Evolutionary conservation across 2,113 vertebrate genomes (phyloP).

Genomic region (Zosterops japonicus): DNA sequence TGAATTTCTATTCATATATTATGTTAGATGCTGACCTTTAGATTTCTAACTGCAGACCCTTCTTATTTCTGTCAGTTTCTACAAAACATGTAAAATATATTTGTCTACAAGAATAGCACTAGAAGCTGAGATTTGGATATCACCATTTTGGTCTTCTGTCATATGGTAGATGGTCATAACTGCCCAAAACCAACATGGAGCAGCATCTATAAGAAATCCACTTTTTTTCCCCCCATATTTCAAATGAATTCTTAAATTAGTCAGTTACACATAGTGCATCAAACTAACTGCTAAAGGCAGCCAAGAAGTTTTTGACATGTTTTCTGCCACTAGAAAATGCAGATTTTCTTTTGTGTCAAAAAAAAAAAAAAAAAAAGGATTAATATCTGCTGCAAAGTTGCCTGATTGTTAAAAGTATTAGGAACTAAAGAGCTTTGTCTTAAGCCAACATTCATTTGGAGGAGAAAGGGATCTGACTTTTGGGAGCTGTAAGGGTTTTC

Average conservation of each 20-base stretch:
- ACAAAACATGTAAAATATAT: not conserved
- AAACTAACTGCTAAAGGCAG: not conserved
- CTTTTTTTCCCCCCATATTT: not conserved
- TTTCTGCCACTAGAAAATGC: not conserved
- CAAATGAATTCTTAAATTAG: not conserved
- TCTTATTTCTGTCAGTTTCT: not conserved
- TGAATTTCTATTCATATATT: not conserved
- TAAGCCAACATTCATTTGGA: not conserved
- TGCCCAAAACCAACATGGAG: not conserved
- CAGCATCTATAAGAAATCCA: not conserved
- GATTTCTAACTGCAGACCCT: not conserved
- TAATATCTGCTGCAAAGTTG: not conserved
- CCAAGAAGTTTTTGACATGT: not conserved
- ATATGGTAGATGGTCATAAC: not conserved
- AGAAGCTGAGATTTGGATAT: not conserved
- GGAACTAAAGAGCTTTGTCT: not conserved
- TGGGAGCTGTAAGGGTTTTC: not conserved
- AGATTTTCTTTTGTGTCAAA: not conserved
- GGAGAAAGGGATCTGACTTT: not conserved
- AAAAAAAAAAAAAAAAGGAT: not conserved
- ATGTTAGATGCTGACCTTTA: not conserved
- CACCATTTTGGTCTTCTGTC: not conserved
- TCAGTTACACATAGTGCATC: not conserved
- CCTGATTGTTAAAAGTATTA: not conserved
- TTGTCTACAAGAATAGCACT: not conserved